A percentile compares a stretch with the other conserved stretches of the same genome.
Evolutionary conservation across 2,113 vertebrate species (phyloP).

Genomic region (Gymnorhina tibicen): DNA sequence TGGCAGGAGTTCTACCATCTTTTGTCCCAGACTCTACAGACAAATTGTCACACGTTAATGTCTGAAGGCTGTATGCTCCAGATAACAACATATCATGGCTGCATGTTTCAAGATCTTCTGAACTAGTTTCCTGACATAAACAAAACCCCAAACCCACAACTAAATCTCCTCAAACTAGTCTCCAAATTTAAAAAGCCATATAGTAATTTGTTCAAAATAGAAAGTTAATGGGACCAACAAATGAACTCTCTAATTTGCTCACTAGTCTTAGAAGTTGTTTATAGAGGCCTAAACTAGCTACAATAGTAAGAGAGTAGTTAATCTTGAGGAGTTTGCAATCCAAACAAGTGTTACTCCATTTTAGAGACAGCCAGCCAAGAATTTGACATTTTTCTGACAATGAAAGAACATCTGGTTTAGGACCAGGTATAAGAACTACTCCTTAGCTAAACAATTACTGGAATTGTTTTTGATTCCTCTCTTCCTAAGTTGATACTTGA

Average conservation of each 20-base stretch:
- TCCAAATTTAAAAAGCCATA: neutral
- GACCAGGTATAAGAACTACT: neutral
- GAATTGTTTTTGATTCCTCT: neutral
- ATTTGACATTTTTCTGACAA: neutral
- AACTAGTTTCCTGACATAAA: neutral
- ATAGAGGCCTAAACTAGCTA: neutral
- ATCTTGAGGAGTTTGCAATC: neutral
- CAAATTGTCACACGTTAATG: neutral
- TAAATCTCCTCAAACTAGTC: neutral
- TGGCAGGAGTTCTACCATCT: neutral
- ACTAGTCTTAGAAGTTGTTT: neutral
- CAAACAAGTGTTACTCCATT: neutral
- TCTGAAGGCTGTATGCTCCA: neutral
- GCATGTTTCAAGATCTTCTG: neutral
- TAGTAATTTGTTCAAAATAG: neutral
- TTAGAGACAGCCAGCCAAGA: neutral
- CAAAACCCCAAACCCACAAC: neutral
- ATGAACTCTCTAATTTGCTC: neutral
- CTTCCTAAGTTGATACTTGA: neutral
- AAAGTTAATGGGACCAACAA: neutral
- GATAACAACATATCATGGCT: neutral
- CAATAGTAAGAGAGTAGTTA: neutral
- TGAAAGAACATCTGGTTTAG: neutral
- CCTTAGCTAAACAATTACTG: neutral
- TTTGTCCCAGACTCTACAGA: neutral